Conservation (phyloP, 1,140 invertebrate species). For the Trichonephila clavipes region DNA sequence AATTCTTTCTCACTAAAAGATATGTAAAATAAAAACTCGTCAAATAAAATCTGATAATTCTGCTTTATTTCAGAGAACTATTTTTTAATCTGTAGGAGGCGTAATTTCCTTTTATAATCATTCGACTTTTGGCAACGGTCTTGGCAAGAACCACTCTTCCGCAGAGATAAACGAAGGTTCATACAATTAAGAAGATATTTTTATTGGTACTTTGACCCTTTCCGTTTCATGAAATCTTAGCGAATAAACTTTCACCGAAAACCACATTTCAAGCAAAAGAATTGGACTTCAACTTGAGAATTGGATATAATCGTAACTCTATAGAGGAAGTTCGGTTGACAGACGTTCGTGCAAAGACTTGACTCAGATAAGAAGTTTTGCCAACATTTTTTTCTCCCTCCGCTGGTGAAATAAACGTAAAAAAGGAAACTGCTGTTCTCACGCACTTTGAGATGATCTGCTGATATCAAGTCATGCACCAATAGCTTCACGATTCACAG, state of each 20-base stretch:
- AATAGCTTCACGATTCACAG: slow-evolving; percentile 18
- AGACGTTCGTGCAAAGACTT: slow-evolving; percentile 14
- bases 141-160: neutral
- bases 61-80: neutral
- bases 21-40: too few relatives aligned
- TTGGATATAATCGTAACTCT: neutral
- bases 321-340: slow-evolving; percentile 22
- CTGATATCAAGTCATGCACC: slow-evolving; percentile 15
- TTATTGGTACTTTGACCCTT: slow-evolving; percentile 13
- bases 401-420: neutral
- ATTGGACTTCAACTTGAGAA: neutral
- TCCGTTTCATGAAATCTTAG: neutral
- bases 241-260: neutral
- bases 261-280: neutral
- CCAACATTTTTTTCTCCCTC: neutral
- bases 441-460: slow-evolving; percentile 7
- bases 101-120: too few relatives aligned
- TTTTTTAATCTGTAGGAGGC: neutral
- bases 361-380: slow-evolving; percentile 6
- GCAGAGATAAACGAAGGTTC: neutral
- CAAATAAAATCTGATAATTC: too few relatives aligned
- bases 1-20: neutral
- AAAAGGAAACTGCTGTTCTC: slow-evolving; percentile 9
- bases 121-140: neutral
- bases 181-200: neutral